Percentiles rank a stretch among this genome's conserved stretches.
Evolutionary conservation across 2,113 vertebrate species (phyloP).

Genomic region (Scartelaos histophorus): DNA sequence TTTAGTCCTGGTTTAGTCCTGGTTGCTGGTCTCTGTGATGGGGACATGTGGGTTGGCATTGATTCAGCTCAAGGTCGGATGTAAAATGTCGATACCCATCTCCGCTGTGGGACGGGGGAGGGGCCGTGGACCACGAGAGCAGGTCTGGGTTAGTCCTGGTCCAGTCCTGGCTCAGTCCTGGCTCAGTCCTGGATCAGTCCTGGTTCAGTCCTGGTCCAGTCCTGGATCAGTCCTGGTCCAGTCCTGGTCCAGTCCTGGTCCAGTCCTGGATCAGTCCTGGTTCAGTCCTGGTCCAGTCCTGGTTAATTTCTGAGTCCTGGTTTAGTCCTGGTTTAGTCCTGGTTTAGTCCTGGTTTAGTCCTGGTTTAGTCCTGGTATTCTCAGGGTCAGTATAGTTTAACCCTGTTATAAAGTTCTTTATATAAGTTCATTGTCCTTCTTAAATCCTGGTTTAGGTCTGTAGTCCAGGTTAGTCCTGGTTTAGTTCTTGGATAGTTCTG

Average conservation of each 20-base stretch:
- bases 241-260: neutral
- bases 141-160: constrained; percentile 22
- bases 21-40: constrained; percentile 16
- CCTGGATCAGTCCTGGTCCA: neutral
- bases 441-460: too few species aligned
- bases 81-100: constrained; percentile 75
- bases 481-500: too few species aligned
- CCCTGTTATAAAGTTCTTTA: too few species aligned
- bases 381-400: too few species aligned
- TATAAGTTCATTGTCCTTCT: too few species aligned
- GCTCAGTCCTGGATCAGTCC: neutral
- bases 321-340: neutral
- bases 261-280: neutral
- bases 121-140: constrained; percentile 15
- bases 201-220: neutral
- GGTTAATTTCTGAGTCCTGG: neutral
- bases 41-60: constrained; percentile 68
- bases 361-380: too few species aligned
- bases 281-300: neutral
- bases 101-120: constrained; percentile 61
- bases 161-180: neutral
- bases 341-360: neutral
- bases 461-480: too few species aligned
- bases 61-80: constrained; percentile 79
- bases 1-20: neutral